Evolutionary conservation across 2,113 vertebrate species (phyloP).

Genomic region (Corythaeola cristata): DNA sequence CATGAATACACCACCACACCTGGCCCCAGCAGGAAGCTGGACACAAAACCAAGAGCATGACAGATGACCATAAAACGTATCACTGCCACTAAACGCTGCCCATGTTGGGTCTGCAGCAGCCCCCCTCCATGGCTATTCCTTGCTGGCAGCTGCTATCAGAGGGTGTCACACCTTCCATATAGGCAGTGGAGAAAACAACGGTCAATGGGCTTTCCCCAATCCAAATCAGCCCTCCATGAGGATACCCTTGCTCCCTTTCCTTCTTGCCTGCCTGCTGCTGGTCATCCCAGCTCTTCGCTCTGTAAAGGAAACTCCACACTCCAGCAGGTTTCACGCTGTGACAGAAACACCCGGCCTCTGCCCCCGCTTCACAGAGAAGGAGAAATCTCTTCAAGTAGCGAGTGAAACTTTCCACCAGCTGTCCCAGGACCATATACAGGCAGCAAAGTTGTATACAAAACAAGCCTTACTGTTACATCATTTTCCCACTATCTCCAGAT

Average conservation of each 20-base stretch:
- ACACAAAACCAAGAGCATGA: neutral
- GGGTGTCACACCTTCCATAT: neutral
- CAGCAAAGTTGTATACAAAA: neutral
- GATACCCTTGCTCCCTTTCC: neutral
- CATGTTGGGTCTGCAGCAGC: neutral
- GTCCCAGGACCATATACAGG: neutral
- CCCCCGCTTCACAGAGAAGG: neutral
- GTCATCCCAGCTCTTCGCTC: neutral
- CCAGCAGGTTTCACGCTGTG: neutral
- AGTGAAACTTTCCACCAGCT: neutral
- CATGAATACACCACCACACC: neutral
- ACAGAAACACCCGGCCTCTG: neutral
- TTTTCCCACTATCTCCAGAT: neutral
- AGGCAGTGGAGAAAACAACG: neutral
- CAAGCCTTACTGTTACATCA: neutral
- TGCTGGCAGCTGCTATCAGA: neutral
- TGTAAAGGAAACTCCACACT: neutral
- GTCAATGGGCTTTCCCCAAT: neutral
- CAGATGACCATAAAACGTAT: fast-evolving
- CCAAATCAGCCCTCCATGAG: neutral
- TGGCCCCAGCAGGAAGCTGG: neutral
- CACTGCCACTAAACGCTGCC: neutral
- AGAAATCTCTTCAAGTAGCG: neutral
- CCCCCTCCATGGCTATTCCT: neutral
- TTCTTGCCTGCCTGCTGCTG: neutral